Evolutionary conservation across 30 jellyfish, hydroid and myxozoan genomes (phyloP), one percentile per base, ranked within the genome.

Genomic region (Pseudorhiza aurosa): DNA sequence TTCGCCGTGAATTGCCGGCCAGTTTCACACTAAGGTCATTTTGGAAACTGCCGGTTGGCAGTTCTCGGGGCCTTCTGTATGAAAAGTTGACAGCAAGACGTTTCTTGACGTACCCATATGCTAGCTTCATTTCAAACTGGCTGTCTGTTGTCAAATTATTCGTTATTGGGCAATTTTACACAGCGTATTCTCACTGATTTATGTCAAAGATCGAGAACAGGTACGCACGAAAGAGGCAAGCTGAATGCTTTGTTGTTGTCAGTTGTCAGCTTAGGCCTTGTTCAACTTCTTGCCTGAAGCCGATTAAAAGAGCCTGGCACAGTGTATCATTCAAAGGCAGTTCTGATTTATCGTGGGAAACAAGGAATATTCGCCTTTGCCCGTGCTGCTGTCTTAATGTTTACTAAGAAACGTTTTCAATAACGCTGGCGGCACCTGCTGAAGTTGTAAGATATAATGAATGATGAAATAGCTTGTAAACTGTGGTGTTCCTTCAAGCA

Each of bases 151-250:
- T n/a, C n/a, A n/a, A n/a, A n/a, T n/a, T n/a, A n/a, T n/a, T n/a
- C n/a, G n/a, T n/a, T n/a, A n/a, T n/a, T n/a, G n/a, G n/a, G n/a
- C n/a, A n/a, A n/a, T n/a, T n/a, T n/a, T n/a, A n/a, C n/a, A n/a
- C n/a, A n/a, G n/a, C n/a, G n/a, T n/a, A n/a, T n/a, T n/a, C n/a
- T n/a, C n/a, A n/a, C n/a, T n/a, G n/a, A n/a, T n/a, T n/a, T n/a
- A n/a, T 15, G 32, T 64, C 33, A 64, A 64, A 64, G 59, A 33
- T 58, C 49, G 35, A 22, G 77, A 64, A 64, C 77, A 64, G 77
- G 77, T 64, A 64, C 32, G 36, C 32, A 33, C 8, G 8, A 57
- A 35, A 17, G 44, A 32, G 49, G n/a, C 55, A 27, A 40, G 77
- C 18, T 22, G 45, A 39, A 8, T 18, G 55, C 57, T 64, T 35